A percentile compares a stretch with the other conserved stretches of the same genome.
phyloP scores from a whole-genome alignment of 2,113 vertebrate genomes.

The Sarotherodon lohbergeri region DNA sequence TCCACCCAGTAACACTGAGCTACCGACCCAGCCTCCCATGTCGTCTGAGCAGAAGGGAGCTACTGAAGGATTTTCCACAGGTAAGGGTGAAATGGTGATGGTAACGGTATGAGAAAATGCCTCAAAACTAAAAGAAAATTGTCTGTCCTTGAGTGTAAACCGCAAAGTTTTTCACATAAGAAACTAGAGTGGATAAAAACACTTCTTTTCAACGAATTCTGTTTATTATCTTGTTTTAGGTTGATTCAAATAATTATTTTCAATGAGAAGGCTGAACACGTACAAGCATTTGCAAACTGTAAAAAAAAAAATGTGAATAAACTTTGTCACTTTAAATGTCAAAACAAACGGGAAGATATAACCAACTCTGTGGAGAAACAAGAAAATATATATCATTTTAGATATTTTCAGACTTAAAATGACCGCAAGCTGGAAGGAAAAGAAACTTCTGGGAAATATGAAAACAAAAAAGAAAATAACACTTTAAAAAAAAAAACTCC shows the following conservation, averaged over 20 bases:
- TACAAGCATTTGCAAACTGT: background rate
- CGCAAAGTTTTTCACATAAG: background rate
- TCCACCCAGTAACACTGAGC: background rate
- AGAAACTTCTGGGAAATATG: fast-evolving
- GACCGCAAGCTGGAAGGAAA: background rate
- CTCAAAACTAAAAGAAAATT: background rate
- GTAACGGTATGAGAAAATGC: background rate
- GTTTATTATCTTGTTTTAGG: background rate
- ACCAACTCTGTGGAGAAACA: background rate
- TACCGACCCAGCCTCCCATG: background rate
- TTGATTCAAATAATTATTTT: background rate
- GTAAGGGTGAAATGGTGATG: background rate
- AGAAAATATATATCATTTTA: background rate
- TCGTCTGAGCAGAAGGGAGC: background rate
- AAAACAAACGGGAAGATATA: background rate
- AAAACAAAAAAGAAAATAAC: background rate
- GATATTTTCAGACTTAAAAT: background rate
- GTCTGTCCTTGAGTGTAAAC: background rate
- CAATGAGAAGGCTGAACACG: fast-evolving
- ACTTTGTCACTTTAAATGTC: background rate
- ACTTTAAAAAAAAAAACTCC: background rate
- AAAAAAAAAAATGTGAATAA: background rate
- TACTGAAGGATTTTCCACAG: background rate
- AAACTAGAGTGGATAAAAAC: background rate
- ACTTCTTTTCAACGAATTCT: background rate